Base-by-base conservation (phyloP, 2,888 invertebrate species). In the Metellina segmentata region DNA sequence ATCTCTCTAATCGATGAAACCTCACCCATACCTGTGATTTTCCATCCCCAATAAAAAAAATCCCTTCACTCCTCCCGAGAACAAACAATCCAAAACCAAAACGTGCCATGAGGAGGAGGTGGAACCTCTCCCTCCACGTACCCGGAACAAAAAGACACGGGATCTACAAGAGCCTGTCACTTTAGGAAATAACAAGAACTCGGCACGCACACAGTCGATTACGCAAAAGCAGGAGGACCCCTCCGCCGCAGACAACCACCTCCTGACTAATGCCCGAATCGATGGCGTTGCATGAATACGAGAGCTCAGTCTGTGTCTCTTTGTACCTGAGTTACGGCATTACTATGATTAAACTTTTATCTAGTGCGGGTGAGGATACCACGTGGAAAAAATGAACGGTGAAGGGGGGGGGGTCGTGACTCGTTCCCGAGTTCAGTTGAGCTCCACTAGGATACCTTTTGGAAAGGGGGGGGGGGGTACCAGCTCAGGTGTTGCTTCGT, bases 131-230 rank as follows among this genome's bases (percentile, higher is more conserved):
- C 53, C 53, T 20, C 20, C 11, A 53, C 51, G n/a, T n/a, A 49
- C 77, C 5, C 6, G 8, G 49, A 49, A 34, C 61, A 79, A 79
- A 79, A 53, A 11, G 16, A 61, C 11, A 61, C 5, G 61, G 61
- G 11, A 61, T 9, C 4, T 16, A 61, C 34, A 34, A 34, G 4
- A 34, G 34, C 34, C 1, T 61, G 79, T 61, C 79, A 61, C 79
- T 61, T 79, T 34, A 34, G 61, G 13, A 5, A 1, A 34, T 34
- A 79, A 79, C 79, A 79, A 79, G 61, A 53, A 9, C 5, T 1
- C 6, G 20, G 61, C 79, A 79, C 79, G 79, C 79, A 79, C 79
- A 34, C 20, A 20, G 53, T 79, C 79, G 79, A 79, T 79, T 79
- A 79, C 53, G 61, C 16, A 53, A 34, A 13, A 61, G 9, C 61